Base-by-base conservation (phyloP, 2,888 invertebrate species). In the Diadromus collaris region DNA sequence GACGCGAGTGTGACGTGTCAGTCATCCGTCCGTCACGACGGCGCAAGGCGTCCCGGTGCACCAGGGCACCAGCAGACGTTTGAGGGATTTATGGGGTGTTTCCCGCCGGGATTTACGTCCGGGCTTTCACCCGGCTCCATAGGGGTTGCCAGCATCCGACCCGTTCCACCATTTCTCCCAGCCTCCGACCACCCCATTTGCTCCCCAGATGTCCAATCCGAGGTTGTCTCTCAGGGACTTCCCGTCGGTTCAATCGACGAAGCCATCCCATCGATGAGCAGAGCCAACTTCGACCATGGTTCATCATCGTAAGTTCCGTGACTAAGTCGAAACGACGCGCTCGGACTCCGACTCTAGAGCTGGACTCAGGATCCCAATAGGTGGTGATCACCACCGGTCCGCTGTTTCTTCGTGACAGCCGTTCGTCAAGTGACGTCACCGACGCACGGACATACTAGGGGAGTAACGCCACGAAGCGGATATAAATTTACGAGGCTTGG, bases 11-110 rank as follows among this genome's bases (percentile, higher is more conserved):
- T 67, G 76, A 84, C 86, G 84, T 84, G 90, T 90, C 90, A 89
- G 86, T 90, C 90, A 90, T 87, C 87, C 85, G 89, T 90, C 88
- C 89, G 90, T 90, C 90, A 90, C 89, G 89, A 87, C 87, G 89
- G 89, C 90, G 88, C 88, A 87, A 88, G 85, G 86, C 85, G 87
- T 85, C 86, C 86, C 82, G 81, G 78, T 38, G 84, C 89, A 90
- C 87, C 90, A 90, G 90, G 90, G 86, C 73, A 90, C 73, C 87
- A 90, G 89, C 90, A 90, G 87, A 89, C 88, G 88, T 88, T 89
- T 89, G 90, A 90, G 89, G 88, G 87, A 90, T 90, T 90, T 90
- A 90, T 90, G 86, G 89, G 85, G 84, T 54, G 24, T 84, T 83
- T 81, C 79, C 82, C 85, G 83, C 84, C 81, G 79, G 81, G 79